Percentiles rank a stretch among this genome's conserved stretches.
Conservation (phyloP, 2,113 vertebrate species). For the mouse (Mus musculus) region GRCm39 chr8:58360501-58361000, state of each 20-base stretch:
- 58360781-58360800: background rate
- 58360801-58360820: background rate
- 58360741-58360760: constrained; percentile 17
- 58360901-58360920: too few relatives aligned
- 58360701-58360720: background rate
- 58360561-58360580: background rate
- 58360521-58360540: background rate
- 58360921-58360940: too few relatives aligned
- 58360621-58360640: background rate
- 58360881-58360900: too few relatives aligned
- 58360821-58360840: too few relatives aligned
- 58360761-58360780: constrained; percentile 21
- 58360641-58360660: background rate
- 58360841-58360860: too few relatives aligned
- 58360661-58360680: background rate
- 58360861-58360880: too few relatives aligned
- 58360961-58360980: too few relatives aligned
- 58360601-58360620: background rate
- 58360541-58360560: background rate
- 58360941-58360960: too few relatives aligned
- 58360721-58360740: background rate
- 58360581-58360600: background rate
- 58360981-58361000: too few relatives aligned
- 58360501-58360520: background rate
- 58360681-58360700: background rate